Percentiles rank a stretch among this genome's conserved stretches.
Evolutionary conservation across 2,797 vertebrate genomes (phyloP).

Genomic region (Scyliorhinus canicula): DNA sequence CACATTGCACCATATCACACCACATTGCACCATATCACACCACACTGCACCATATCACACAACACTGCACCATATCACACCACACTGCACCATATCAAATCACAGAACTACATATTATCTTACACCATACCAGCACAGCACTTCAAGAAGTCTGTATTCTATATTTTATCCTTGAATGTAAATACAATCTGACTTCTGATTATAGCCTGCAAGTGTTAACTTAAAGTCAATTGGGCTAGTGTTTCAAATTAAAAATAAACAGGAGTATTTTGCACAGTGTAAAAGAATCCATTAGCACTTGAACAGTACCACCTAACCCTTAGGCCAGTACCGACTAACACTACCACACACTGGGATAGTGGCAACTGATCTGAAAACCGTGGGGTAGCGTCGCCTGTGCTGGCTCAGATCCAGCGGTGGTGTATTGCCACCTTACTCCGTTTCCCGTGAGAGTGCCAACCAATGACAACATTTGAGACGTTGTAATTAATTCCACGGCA

Average conservation of each 20-base stretch:
- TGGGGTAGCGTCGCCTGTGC: too few relatives aligned
- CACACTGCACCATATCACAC: neutral
- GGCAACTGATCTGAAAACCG: too few relatives aligned
- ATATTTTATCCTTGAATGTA: neutral
- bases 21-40: neutral
- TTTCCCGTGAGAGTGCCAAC: too few relatives aligned
- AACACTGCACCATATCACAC: neutral
- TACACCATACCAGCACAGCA: neutral
- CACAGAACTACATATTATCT: neutral
- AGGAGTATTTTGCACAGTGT: neutral
- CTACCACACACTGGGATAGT: too few relatives aligned
- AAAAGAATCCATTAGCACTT: neutral
- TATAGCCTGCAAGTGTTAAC: neutral
- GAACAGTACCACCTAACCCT: neutral
- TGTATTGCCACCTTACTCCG: too few relatives aligned
- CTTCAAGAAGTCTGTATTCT: neutral
- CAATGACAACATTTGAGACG: too few relatives aligned
- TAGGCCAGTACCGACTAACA: neutral
- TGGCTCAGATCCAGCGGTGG: too few relatives aligned
- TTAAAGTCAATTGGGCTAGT: neutral
- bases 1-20: neutral
- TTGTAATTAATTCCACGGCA: too few relatives aligned
- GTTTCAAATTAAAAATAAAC: constrained; percentile 2
- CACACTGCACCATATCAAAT: neutral
- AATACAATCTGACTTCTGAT: neutral